Evolutionary conservation across 2,797 vertebrate genomes (phyloP), one percentile per base, ranked within the genome.

Genomic region (Clangula hyemalis): DNA sequence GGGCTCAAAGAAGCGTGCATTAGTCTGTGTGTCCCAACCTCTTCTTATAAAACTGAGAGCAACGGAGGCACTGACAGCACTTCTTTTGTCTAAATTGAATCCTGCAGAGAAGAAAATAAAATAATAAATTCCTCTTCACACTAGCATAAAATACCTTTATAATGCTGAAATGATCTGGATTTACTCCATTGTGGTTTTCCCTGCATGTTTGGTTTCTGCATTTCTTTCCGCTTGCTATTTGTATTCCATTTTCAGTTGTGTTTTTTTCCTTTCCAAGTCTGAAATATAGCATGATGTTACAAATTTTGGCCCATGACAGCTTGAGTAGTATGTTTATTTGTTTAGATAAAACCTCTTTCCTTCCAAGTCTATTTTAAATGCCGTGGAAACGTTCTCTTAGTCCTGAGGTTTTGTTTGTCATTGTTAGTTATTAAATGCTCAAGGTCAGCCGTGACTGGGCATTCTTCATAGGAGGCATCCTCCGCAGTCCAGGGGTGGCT

Each of bases 201-300:
- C 85, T 70, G 1, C 22, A 1, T 86, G 36, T 38, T 2, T 94
- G 58, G 4, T 3, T 78, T 95, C 75, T 86, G 45, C 76, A 68
- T 91, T 88, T 95, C 58, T 91, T 93, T 90, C 75, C 87, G 39
- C 73, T 93, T 91, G 66, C 5, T 75, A 54, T 92, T 91, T 79
- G 62, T 43, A 56, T 65, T 81, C 53, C 53, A 20, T 69, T 93
- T 95, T 85, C 65, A 90, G 57, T 80, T 32, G 1, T 3, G 62
- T 80, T 86, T 21, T 30, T 86, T 21, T 14, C 30, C 22, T 76
- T 77, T 74, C 75, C 61, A 72, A 38, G 65, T 38, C 43, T 90
- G 81, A 87, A 66, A 76, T 78, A 36, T 4, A 86, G 36, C 6
- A 1, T 49, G 76, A 76, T 61, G 43, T 16, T 94, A 76, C 68